Conservation (phyloP, 2,113 vertebrate genomes). For the Uria aalge region DNA sequence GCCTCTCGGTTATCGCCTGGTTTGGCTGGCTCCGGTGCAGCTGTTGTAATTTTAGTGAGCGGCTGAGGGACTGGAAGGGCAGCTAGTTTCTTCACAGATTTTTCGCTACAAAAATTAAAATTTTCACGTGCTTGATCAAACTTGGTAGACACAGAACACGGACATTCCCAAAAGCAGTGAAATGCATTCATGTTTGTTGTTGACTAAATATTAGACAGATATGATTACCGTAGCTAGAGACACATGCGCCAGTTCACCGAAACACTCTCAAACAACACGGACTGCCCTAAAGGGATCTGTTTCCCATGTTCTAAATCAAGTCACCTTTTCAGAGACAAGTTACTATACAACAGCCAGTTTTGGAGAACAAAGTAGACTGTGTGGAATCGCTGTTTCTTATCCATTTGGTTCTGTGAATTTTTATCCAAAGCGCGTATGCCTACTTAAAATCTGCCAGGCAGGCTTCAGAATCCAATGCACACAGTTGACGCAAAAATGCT, state of each 20-base stretch:
- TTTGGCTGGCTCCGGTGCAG: conserved; percentile 78
- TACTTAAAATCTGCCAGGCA: not conserved
- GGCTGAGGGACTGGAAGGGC: conserved; percentile 76
- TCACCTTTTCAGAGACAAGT: not conserved
- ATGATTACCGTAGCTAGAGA: not conserved
- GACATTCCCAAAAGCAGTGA: rapidly evolving
- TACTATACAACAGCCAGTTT: not conserved
- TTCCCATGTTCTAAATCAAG: not conserved
- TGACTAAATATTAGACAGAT: not conserved
- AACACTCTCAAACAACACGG: rapidly evolving
- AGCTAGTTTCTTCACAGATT: conserved; percentile 83
- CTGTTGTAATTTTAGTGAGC: conserved; percentile 71
- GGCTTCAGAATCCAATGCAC: not conserved
- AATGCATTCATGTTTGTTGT: rapidly evolving
- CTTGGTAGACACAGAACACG: rapidly evolving
- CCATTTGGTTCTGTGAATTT: not conserved
- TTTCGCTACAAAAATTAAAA: conserved; percentile 74
- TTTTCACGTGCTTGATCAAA: not conserved
- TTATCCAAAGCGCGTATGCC: not conserved
- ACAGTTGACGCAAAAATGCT: not conserved
- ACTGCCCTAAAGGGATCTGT: not conserved
- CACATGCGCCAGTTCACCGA: not conserved
- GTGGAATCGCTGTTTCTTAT: not conserved
- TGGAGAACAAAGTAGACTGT: not conserved
- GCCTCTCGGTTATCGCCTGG: conserved; percentile 83